A percentile compares a stretch with the other conserved stretches of the same genome.
phyloP scores from a whole-genome alignment of 2,888 invertebrate genomes.

The Hypena proboscidalis region DNA sequence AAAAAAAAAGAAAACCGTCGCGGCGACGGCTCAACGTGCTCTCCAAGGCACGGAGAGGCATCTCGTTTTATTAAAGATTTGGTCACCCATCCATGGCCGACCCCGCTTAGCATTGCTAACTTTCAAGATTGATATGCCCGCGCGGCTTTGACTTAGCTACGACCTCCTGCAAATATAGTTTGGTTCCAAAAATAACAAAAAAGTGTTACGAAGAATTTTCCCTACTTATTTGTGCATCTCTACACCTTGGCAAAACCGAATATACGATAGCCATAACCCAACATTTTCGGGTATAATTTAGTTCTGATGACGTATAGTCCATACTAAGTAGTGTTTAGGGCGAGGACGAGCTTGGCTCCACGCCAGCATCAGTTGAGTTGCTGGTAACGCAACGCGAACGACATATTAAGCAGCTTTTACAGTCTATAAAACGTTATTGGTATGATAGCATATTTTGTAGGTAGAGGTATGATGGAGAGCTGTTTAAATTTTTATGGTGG shows the following conservation, averaged over 20 bases:
- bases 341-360: slow-evolving; percentile 39
- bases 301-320: slow-evolving; percentile 26
- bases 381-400: slow-evolving; percentile 33
- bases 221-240: neutral
- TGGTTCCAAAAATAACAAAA: too few species aligned
- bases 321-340: slow-evolving; percentile 36
- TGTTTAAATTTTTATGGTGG: slow-evolving; percentile 25
- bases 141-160: too few species aligned
- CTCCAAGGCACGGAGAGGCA: too few species aligned
- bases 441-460: slow-evolving; percentile 32
- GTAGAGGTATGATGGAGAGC: slow-evolving; percentile 29
- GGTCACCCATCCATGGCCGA: too few species aligned
- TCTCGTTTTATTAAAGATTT: too few species aligned
- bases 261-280: neutral
- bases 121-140: too few species aligned
- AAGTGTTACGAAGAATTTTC: too few species aligned
- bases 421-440: slow-evolving; percentile 41
- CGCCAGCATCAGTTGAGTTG: slow-evolving; percentile 35
- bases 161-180: too few species aligned
- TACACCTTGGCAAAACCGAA: neutral
- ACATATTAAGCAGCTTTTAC: slow-evolving; percentile 43
- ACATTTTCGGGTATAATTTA: slow-evolving; percentile 18
- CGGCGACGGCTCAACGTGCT: too few species aligned
- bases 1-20: too few species aligned
- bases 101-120: too few species aligned